phyloP scores from a whole-genome alignment of 2,797 vertebrate genomes.

The Eulemur albifrons region DNA sequence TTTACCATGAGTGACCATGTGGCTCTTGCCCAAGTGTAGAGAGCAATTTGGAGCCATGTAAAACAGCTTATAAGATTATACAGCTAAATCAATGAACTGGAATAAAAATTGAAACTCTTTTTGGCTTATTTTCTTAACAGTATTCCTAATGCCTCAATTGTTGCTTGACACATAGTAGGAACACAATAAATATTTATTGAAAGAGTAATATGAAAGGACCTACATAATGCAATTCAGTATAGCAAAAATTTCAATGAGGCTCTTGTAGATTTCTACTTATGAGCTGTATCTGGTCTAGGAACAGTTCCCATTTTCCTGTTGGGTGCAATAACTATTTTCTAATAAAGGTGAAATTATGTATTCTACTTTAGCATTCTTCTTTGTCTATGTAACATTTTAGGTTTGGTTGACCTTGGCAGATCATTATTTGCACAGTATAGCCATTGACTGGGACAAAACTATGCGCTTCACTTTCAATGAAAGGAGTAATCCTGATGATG shows the following conservation, averaged over 20 bases:
- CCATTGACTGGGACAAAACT: constrained; percentile 99
- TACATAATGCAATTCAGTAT: not conserved
- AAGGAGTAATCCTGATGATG: constrained; percentile 98
- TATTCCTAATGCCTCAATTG: not conserved
- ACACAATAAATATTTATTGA: not conserved
- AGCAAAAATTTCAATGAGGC: not conserved
- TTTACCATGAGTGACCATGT: not conserved
- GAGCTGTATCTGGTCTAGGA: not conserved
- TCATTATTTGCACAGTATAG: constrained; percentile 96
- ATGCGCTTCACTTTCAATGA: constrained; percentile 99
- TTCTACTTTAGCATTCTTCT: constrained; percentile 39
- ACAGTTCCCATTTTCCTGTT: not conserved
- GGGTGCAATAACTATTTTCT: not conserved
- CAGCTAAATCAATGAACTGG: not conserved
- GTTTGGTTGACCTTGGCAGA: constrained; percentile 98
- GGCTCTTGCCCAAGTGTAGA: not conserved
- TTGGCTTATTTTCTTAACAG: not conserved
- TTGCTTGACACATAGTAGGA: not conserved
- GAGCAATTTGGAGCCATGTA: not conserved
- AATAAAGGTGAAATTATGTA: not conserved
- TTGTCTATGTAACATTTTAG: constrained; percentile 80
- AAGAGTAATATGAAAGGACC: not conserved
- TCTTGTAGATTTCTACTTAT: not conserved
- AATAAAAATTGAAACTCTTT: not conserved
- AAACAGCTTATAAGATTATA: not conserved